A percentile compares a stretch with the other conserved stretches of the same genome.
These are phyloP conservation scores for Chiloscyllium plagiosum DNA, from an alignment of 2,113 vertebrate genomes.

Conservation along the genomic window DNA sequence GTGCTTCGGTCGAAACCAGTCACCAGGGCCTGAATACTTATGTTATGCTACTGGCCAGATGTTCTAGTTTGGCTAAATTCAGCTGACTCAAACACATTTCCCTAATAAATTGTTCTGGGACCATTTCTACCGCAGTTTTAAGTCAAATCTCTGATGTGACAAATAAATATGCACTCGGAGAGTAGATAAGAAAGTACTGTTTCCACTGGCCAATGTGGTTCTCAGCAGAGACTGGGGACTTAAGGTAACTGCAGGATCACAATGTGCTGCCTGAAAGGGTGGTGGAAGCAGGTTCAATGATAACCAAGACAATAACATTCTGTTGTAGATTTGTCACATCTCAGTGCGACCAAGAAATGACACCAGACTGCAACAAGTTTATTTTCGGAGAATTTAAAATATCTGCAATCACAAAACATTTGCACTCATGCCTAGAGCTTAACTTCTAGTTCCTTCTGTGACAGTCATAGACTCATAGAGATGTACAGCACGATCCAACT, in stretches of 20 bases:
- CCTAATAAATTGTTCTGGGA: not conserved
- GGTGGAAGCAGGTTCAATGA: too few relatives aligned
- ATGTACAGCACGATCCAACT: too few relatives aligned
- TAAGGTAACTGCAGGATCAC: not conserved
- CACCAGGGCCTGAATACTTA: not conserved
- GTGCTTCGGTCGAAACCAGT: not conserved
- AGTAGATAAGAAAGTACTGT: not conserved
- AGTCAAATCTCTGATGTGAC: not conserved
- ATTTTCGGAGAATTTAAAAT: not conserved
- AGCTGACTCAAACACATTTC: not conserved
- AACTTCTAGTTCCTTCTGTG: not conserved
- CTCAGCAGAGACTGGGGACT: not conserved
- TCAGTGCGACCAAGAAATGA: not conserved
- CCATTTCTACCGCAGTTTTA: not conserved
- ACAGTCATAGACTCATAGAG: too few relatives aligned
- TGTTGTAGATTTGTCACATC: not conserved
- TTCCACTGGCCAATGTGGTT: not conserved
- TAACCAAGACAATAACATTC: not conserved
- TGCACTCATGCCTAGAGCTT: not conserved
- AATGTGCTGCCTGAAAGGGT: not conserved
- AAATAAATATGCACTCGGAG: not conserved
- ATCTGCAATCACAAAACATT: not conserved
- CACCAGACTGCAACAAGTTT: not conserved
- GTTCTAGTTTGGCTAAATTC: not conserved
- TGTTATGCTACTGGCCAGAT: not conserved